phyloP scores from a whole-genome alignment of 2,113 vertebrate genomes.

The Stictonetta naevosa region DNA sequence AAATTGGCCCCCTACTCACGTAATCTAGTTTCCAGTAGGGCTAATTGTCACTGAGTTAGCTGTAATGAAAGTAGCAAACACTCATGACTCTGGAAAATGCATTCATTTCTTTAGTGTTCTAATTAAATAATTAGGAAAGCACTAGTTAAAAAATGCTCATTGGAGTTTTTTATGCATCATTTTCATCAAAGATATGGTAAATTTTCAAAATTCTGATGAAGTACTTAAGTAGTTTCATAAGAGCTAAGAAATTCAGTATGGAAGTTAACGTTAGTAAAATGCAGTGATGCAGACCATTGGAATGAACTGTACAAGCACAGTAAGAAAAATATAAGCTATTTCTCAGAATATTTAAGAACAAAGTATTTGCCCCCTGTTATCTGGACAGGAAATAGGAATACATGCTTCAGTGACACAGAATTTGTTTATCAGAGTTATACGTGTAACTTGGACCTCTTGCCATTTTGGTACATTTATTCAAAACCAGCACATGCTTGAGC shows the following conservation, averaged over 20 bases:
- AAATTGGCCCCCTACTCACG: neutral
- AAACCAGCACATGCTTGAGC: neutral
- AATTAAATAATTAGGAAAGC: neutral
- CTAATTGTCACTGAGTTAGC: neutral
- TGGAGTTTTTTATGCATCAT: neutral
- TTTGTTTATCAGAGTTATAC: neutral
- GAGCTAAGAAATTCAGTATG: neutral
- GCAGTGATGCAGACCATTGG: neutral
- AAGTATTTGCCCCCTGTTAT: neutral
- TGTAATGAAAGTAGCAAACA: neutral
- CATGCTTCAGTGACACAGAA: neutral
- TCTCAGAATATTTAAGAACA: neutral
- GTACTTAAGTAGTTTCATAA: neutral
- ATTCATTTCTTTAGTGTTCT: neutral
- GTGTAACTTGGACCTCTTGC: neutral
- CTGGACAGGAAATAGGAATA: neutral
- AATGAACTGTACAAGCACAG: neutral
- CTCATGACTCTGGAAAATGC: accelerated
- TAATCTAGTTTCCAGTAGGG: neutral
- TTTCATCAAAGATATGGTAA: neutral
- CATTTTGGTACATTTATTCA: neutral
- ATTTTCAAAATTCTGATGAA: neutral
- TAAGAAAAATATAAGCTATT: neutral
- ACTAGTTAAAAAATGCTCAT: neutral
- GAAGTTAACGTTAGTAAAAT: neutral